Evolutionary conservation across 2,888 invertebrate genomes (phyloP).

Genomic region (Uropetala carovei): DNA sequence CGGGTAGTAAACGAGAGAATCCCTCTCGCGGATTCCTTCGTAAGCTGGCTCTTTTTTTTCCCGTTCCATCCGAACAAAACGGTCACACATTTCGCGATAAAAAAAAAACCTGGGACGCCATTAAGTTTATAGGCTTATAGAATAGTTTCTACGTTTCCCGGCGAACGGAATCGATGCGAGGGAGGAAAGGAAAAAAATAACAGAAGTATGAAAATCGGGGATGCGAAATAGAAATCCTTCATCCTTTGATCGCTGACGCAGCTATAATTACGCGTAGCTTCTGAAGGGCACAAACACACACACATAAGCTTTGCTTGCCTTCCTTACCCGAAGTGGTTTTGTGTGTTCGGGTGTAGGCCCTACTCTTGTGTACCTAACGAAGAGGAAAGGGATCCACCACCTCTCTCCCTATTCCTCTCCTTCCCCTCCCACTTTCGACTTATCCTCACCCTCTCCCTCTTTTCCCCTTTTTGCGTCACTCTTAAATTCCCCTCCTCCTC

Average conservation of each 20-base stretch:
- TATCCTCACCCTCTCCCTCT: neutral
- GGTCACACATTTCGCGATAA: too few species aligned
- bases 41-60: too few species aligned
- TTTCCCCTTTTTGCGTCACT: too few species aligned
- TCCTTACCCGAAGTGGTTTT: neutral
- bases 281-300: neutral
- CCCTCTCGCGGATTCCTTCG: too few species aligned
- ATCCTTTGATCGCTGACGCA: constrained; percentile 19
- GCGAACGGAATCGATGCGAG: neutral
- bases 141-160: neutral
- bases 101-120: too few species aligned
- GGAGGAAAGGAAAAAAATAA: neutral
- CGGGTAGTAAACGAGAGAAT: too few species aligned
- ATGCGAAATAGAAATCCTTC: neutral
- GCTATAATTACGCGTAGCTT: constrained; percentile 8
- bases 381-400: neutral
- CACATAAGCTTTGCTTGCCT: neutral
- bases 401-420: neutral
- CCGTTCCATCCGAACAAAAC: too few species aligned
- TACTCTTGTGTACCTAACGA: constrained; percentile 3
- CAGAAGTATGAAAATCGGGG: neutral
- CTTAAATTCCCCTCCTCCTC: neutral
- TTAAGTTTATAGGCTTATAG: neutral
- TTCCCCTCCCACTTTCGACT: neutral
- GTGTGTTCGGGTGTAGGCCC: neutral